Percentiles rank a stretch among this genome's conserved stretches.
Conservation (phyloP, 2,113 vertebrate genomes). For the Sturnira hondurensis region DNA sequence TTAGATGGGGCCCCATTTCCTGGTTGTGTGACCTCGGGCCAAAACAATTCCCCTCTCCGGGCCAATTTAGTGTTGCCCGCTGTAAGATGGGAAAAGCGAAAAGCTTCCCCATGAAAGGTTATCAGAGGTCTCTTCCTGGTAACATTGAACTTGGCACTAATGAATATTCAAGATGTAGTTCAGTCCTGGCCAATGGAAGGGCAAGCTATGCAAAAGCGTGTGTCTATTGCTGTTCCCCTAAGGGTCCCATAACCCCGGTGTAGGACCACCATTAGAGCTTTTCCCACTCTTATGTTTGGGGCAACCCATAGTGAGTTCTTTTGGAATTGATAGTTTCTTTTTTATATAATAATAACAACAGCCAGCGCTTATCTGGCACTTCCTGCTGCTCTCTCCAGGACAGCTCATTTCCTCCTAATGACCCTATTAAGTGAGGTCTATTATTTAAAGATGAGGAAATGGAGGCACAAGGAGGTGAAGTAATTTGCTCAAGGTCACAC, state of each 20-base stretch:
- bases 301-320: neutral
- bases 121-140: neutral
- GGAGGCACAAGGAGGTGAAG: neutral
- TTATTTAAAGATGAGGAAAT: slow-evolving; percentile 17
- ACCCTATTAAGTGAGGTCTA: neutral
- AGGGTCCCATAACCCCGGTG: neutral
- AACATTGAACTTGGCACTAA: neutral
- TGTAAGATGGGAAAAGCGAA: neutral
- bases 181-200: neutral
- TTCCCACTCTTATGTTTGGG: neutral
- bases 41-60: neutral
- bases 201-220: neutral
- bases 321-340: neutral
- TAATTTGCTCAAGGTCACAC: neutral
- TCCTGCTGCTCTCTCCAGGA: neutral
- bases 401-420: neutral
- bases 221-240: neutral
- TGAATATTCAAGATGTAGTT: neutral
- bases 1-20: neutral
- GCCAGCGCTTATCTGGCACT: neutral
- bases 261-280: neutral
- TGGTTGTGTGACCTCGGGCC: neutral
- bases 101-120: neutral
- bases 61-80: neutral
- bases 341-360: neutral